Percentiles rank a stretch among this genome's conserved stretches.
Conservation (phyloP, 2,113 vertebrate species). For the chimpanzee (Pan troglodytes) region NHGRI_mPanTro3-v2.1_pri NC_072398.2:151662501-151663000, state of each 20-base stretch:
- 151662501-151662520: background rate
- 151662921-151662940: slow-evolving; percentile 72
- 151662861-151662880: slow-evolving; percentile 72
- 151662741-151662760: slow-evolving; percentile 67
- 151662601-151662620: slow-evolving; percentile 54
- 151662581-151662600: slow-evolving; percentile 45
- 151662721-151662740: slow-evolving; percentile 62
- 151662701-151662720: slow-evolving; percentile 46
- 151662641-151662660: slow-evolving; percentile 51
- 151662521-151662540: background rate
- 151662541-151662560: background rate
- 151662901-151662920: slow-evolving; percentile 63
- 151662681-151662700: slow-evolving; percentile 63
- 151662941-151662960: slow-evolving; percentile 74
- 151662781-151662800: slow-evolving; percentile 66
- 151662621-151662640: slow-evolving; percentile 59
- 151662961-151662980: slow-evolving; percentile 61
- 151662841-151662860: slow-evolving; percentile 80
- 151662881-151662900: slow-evolving; percentile 67
- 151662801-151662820: slow-evolving; percentile 75
- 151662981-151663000: slow-evolving; percentile 67
- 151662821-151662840: slow-evolving; percentile 78
- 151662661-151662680: slow-evolving; percentile 64
- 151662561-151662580: slow-evolving; percentile 30
- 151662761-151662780: slow-evolving; percentile 68